Base-by-base conservation (phyloP, 2,888 invertebrate species). In the Cerceris ruficornis region DNA sequence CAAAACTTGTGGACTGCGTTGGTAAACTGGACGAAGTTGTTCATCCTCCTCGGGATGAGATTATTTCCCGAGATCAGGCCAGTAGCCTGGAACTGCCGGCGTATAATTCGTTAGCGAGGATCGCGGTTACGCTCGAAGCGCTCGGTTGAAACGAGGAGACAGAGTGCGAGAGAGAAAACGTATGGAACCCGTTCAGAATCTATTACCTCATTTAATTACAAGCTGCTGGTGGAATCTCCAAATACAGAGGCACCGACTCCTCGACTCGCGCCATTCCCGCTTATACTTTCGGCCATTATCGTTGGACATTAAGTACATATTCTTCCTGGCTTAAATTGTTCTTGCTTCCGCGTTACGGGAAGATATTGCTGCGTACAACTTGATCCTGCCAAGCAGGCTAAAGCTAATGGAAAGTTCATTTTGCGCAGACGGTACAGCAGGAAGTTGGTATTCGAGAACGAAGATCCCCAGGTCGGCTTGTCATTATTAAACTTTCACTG, bases 51-150 rank as follows among this genome's bases (percentile, higher is more conserved):
- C 11, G 65, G 59, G 57, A 68, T 66, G 65, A 77, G 71, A 81
- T 82, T 78, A 81, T 81, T 81, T 75, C 84, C 49, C 59, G 64
- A 75, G 67, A 77, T 84, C 81, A 57, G 69, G 42, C 42, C n/a
- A 59, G 49, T 6, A 46, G 55, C 28, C 28, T 28, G 67, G 69
- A 69, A 83, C 59, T 69, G 69, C 80, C 66, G 66, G 50, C 59
- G 43, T 61, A 65, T 67, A 66, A 81, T 71, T 69, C 62, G 69
- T 62, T 64, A 54, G 55, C 28, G 15, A 52, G 62, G 68, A 52
- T 69, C 15, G 54, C 61, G 69, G 61, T 80, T 66, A 60, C 69
- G 65, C 57, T 28, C 39, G 61, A 41, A 70, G 52, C 62, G 54
- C 71, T 46, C 13, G 15, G 39, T 41, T 49, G 54, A 68, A 72